Base-by-base conservation (phyloP, 2,797 vertebrate species). In the Tauraco hartlaubi region DNA sequence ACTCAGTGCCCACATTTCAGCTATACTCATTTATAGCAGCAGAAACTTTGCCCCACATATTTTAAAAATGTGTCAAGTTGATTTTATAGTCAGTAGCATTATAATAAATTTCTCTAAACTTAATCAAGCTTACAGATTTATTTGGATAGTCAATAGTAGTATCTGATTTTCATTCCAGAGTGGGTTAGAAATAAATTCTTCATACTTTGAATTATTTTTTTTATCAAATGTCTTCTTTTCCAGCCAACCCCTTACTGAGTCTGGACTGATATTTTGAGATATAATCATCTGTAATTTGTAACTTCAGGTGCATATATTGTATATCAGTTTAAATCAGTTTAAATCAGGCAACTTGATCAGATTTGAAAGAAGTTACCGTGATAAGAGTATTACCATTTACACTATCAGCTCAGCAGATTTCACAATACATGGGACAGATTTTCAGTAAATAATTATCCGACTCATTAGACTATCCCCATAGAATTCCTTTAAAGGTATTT, bases 51-150 rank as follows among this genome's bases (percentile, higher is more conserved):
- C 83, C 74, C 73, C n/a, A 41, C 29, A 21, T 94, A 84, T 88
- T 94, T 94, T 35, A 22, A 92, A 95, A 88, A 88, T 29, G 63
- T 90, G 79, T 71, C 63, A 80, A 79, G 46, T 83, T 92, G 83
- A 92, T 96, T 96, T 95, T 94, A 90, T 68, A 90, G 87, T 82
- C 85, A 95, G 94, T 94, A 94, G 76, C 87, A 78, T 94, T 94
- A 68, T 88, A 87, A 92, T 92, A 95, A 89, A 90, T 56, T 92
- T 81, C 51, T 88, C 79, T 69, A 90, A 90, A 90, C 79, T 81
- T 92, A 92, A 91, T 96, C 89, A 94, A 91, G 76, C 55, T 81
- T 44, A 68, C 87, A 73, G 82, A 72, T 94, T 94, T 96, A 90
- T 95, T 94, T 91, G 69, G 49, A 71, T 90, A 95, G 89, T 80